These are phyloP conservation scores for Macrotis lagotis DNA, from an alignment of 2,113 vertebrate species.

Conservation along the genomic window DNA sequence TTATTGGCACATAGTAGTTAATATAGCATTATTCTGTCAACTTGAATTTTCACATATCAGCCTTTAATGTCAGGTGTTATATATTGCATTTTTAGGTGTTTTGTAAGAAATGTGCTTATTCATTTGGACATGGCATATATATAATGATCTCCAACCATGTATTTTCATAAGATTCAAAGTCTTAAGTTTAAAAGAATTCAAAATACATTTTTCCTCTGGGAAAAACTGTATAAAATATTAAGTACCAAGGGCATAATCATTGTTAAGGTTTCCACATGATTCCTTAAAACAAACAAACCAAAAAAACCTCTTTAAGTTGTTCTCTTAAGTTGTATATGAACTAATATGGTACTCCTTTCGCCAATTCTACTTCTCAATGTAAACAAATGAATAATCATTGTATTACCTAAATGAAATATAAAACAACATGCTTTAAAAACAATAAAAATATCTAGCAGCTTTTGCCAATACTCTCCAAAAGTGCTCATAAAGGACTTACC, in stretches of 20 bases:
- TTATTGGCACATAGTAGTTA: conserved; percentile 16
- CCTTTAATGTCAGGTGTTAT: conserved; percentile 31
- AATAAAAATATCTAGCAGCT: background rate
- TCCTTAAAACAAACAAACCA: background rate
- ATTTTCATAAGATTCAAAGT: background rate
- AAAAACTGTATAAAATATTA: conserved; percentile 16
- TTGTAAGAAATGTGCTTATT: conserved; percentile 15
- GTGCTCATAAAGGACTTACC: conserved; percentile 67
- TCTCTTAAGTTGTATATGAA: background rate
- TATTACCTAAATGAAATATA: background rate
- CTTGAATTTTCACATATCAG: conserved; percentile 19
- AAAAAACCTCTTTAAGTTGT: background rate
- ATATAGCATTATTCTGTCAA: conserved; percentile 29
- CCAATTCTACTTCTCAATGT: background rate
- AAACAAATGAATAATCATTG: conserved; percentile 2
- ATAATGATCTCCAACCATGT: background rate
- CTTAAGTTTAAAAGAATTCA: conserved; percentile 30
- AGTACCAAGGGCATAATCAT: background rate
- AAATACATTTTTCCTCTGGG: background rate
- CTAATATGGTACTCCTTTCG: background rate
- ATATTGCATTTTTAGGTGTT: conserved; percentile 32
- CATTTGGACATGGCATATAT: background rate
- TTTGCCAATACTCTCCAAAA: background rate
- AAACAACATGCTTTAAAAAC: conserved; percentile 25
- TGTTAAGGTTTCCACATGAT: background rate